These are phyloP conservation scores for Aphaenogaster rudis DNA, from an alignment of 1,140 invertebrate genomes.

Conservation along the genomic window DNA sequence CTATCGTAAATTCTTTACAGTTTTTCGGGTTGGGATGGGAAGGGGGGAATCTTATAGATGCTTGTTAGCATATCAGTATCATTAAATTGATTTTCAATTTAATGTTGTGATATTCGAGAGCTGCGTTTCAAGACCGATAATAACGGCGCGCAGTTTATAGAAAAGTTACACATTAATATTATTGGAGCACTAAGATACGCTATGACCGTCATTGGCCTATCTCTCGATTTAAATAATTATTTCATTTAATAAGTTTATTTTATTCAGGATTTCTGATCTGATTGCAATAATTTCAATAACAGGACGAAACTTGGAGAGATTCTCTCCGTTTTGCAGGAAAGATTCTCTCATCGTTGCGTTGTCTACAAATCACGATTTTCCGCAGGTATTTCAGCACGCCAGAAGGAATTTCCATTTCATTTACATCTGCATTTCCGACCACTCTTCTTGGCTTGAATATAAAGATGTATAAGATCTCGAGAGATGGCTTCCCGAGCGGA, in stretches of 20 bases:
- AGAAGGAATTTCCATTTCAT: conserved; percentile 39
- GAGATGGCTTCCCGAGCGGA: background rate
- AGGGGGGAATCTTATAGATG: no score
- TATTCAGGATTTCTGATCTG: background rate
- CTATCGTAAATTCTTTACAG: no score
- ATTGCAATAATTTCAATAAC: background rate
- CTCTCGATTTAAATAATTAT: no score
- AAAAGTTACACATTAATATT: no score
- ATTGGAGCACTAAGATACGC: no score
- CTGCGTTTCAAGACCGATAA: no score
- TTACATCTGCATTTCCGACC: conserved; percentile 18
- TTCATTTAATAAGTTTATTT: background rate
- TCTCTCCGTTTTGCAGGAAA: background rate
- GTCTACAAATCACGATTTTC: background rate
- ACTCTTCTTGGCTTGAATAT: conserved; percentile 32
- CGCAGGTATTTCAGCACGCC: conserved; percentile 9
- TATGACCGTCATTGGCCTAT: no score
- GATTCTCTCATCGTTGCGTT: background rate
- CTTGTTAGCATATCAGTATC: no score
- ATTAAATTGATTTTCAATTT: no score
- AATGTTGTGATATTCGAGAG: no score
- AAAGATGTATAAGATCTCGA: conserved; percentile 36
- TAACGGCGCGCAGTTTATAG: no score
- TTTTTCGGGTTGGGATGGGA: no score
- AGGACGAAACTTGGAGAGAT: background rate